Conservation (phyloP, 2,797 vertebrate genomes). For the Triplophysa bombifrons region DNA sequence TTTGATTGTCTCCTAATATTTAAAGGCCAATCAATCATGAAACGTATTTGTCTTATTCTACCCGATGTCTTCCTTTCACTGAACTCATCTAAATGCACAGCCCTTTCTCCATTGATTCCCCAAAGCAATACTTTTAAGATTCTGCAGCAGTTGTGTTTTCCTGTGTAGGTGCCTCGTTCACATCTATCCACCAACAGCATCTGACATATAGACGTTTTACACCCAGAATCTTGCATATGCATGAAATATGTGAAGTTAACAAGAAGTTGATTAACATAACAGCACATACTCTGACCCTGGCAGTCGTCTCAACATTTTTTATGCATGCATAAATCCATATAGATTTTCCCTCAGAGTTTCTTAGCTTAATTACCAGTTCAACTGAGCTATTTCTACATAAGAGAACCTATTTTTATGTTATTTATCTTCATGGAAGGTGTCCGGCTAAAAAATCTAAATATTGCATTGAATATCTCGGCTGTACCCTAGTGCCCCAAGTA, state of each 20-base stretch:
- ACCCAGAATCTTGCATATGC: constrained; percentile 14
- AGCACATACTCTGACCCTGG: constrained; percentile 38
- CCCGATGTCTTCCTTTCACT: background rate
- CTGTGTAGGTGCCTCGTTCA: constrained; percentile 23
- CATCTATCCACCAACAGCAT: constrained; percentile 28
- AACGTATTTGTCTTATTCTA: background rate
- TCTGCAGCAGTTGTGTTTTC: constrained; percentile 8
- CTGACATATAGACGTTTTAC: constrained; percentile 15
- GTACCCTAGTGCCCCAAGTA: constrained; percentile 19
- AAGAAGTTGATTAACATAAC: constrained; percentile 51
- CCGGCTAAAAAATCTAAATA: constrained; percentile 17
- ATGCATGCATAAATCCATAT: constrained; percentile 32
- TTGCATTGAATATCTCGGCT: constrained; percentile 34
- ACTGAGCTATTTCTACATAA: constrained; percentile 10
- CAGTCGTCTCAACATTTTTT: constrained; percentile 29
- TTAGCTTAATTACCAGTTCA: background rate
- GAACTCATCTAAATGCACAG: constrained; percentile 1
- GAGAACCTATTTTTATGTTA: constrained; percentile 27
- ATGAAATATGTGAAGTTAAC: constrained; percentile 31
- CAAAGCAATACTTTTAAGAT: constrained; percentile 8
- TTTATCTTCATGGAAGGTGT: constrained; percentile 31
- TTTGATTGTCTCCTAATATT: background rate
- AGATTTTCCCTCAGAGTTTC: constrained; percentile 27
- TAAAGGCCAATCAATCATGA: constrained; percentile 9
- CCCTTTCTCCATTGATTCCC: constrained; percentile 10